phyloP scores from a whole-genome alignment of 2,888 invertebrate species.

The Agriotes lineatus region DNA sequence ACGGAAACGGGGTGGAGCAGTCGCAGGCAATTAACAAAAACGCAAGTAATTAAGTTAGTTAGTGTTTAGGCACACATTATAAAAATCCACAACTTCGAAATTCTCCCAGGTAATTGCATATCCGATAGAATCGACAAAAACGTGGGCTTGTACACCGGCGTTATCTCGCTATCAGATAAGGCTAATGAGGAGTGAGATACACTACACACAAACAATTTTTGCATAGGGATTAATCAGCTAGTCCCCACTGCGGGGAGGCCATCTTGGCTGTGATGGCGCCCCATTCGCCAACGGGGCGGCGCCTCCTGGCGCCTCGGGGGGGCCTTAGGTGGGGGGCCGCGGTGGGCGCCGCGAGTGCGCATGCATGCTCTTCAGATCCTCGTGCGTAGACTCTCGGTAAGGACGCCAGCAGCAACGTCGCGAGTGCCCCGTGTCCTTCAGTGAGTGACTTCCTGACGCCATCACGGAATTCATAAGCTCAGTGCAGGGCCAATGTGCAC shows the following conservation, averaged over 20 bases:
- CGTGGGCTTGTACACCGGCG: conserved; percentile 23
- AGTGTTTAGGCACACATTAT: conserved; percentile 6
- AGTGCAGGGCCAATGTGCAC: conserved; percentile 63
- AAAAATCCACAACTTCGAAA: conserved; percentile 14
- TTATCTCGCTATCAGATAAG: conserved; percentile 45
- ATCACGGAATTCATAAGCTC: conserved; percentile 62
- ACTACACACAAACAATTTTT: conserved; percentile 49
- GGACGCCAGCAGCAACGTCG: conserved; percentile 56
- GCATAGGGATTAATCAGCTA: conserved; percentile 51
- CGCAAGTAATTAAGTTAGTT: conserved; percentile 19
- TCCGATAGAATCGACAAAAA: conserved; percentile 36
- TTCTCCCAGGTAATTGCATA: conserved; percentile 25
- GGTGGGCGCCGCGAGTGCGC: conserved; percentile 49
- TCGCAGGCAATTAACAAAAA: conserved; percentile 13
- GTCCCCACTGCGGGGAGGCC: conserved; percentile 56
- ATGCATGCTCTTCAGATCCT: conserved; percentile 52
- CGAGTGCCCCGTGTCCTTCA: conserved; percentile 42
- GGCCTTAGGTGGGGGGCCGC: conserved; percentile 46
- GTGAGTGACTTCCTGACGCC: conserved; percentile 49
- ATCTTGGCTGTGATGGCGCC: conserved; percentile 61
- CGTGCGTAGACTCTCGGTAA: conserved; percentile 49
- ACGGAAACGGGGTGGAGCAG: background rate
- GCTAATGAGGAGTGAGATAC: conserved; percentile 44
- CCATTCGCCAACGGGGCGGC: conserved; percentile 55
- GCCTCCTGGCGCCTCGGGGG: conserved; percentile 35